These are phyloP conservation scores for Nycticryphes semicollaris DNA, from an alignment of 2,113 vertebrate genomes.

Conservation along the genomic window DNA sequence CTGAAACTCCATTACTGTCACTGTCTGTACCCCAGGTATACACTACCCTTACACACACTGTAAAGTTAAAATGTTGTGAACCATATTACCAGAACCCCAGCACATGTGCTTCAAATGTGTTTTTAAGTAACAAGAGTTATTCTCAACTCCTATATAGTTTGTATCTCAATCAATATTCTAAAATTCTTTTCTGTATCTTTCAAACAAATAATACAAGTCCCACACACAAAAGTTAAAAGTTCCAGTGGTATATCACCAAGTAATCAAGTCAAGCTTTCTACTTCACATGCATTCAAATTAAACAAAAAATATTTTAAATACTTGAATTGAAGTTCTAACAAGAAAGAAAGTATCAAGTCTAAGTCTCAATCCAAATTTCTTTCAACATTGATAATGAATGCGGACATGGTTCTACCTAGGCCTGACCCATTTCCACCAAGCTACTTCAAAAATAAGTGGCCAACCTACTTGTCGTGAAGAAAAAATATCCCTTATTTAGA, in stretches of 20 bases:
- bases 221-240: not conserved
- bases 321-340: not conserved
- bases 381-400: not conserved
- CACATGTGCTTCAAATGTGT: not conserved
- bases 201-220: not conserved
- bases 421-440: not conserved
- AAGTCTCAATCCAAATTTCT: not conserved
- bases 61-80: not conserved
- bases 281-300: not conserved
- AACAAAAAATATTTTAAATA: not conserved
- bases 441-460: not conserved
- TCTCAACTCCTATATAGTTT: not conserved
- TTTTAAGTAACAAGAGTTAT: not conserved
- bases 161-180: not conserved
- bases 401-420: not conserved
- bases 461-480: not conserved
- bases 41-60: not conserved
- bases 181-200: not conserved
- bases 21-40: not conserved
- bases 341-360: not conserved
- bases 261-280: not conserved
- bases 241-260: not conserved
- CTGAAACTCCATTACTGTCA: constrained; percentile 18
- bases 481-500: not conserved
- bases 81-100: not conserved